These are phyloP conservation scores for Theristicus caerulescens DNA, from an alignment of 2,113 vertebrate genomes.

Conservation along the genomic window DNA sequence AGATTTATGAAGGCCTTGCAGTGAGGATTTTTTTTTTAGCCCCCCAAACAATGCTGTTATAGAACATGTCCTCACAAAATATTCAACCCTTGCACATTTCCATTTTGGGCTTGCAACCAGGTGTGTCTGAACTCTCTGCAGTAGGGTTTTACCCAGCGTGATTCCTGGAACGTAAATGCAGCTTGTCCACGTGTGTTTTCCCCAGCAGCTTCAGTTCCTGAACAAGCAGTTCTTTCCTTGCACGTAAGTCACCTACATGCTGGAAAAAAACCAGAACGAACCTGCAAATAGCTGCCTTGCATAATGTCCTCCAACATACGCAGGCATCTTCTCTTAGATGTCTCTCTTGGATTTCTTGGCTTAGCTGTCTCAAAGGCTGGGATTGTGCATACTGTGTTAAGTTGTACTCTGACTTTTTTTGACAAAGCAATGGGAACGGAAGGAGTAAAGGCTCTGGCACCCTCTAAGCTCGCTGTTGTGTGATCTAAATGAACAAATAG, in stretches of 20 bases:
- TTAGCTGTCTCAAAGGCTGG: not conserved
- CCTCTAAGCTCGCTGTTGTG: not conserved
- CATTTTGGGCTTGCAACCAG: slow-evolving; percentile 63
- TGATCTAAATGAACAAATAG: not conserved
- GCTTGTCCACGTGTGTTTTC: slow-evolving; percentile 30
- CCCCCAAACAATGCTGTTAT: slow-evolving; percentile 37
- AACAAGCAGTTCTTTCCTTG: slow-evolving; percentile 57
- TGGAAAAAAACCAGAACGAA: not conserved
- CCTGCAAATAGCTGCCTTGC: slow-evolving; percentile 32
- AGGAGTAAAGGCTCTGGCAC: not conserved
- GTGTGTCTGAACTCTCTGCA: slow-evolving; percentile 41
- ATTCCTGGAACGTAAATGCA: slow-evolving; percentile 45
- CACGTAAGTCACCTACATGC: slow-evolving; percentile 52
- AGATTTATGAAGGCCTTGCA: not conserved
- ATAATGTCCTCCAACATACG: not conserved
- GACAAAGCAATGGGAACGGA: not conserved
- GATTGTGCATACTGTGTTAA: not conserved
- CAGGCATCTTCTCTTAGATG: slow-evolving; percentile 8
- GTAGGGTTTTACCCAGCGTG: slow-evolving; percentile 34
- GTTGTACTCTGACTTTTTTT: not conserved
- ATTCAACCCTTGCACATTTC: slow-evolving; percentile 51
- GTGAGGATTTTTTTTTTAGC: not conserved
- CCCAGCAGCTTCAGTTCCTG: slow-evolving; percentile 49
- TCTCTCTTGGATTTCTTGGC: not conserved
- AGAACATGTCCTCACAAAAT: slow-evolving; percentile 44